Evolutionary conservation across 2,113 vertebrate species (phyloP).

Genomic region (Heliornis fulica): DNA sequence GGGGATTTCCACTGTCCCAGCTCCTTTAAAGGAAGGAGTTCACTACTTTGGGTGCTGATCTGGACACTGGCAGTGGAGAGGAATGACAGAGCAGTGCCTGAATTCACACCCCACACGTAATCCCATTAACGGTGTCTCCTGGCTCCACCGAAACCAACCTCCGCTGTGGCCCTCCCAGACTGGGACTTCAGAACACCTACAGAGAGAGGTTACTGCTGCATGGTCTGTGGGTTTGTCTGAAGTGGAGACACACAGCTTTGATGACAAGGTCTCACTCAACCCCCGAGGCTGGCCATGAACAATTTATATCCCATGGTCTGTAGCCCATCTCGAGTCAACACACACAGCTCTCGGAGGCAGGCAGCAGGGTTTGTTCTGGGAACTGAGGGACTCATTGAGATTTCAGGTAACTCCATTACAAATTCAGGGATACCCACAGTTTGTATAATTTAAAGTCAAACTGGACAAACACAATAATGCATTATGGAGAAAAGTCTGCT

Average conservation of each 20-base stretch:
- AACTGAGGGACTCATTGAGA: neutral
- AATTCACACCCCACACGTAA: neutral
- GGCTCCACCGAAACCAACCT: neutral
- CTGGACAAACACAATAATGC: neutral
- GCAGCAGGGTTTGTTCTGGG: neutral
- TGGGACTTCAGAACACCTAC: neutral
- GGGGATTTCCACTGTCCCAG: neutral
- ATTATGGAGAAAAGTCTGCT: neutral
- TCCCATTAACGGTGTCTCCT: neutral
- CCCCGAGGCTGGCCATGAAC: neutral
- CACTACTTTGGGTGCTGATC: neutral
- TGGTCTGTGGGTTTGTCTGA: neutral
- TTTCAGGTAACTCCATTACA: neutral
- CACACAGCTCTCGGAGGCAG: neutral
- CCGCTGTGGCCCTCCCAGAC: neutral
- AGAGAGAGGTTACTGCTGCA: neutral
- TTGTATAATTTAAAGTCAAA: slow-evolving; percentile 35
- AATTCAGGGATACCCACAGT: neutral
- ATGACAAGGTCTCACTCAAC: neutral
- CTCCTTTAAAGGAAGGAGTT: neutral
- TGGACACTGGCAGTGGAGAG: neutral
- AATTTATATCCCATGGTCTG: neutral
- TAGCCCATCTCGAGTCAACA: neutral
- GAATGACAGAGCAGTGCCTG: neutral
- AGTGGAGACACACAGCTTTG: neutral